Evolutionary conservation across 2,113 vertebrate species (phyloP).

Genomic region (Felis chaus): DNA sequence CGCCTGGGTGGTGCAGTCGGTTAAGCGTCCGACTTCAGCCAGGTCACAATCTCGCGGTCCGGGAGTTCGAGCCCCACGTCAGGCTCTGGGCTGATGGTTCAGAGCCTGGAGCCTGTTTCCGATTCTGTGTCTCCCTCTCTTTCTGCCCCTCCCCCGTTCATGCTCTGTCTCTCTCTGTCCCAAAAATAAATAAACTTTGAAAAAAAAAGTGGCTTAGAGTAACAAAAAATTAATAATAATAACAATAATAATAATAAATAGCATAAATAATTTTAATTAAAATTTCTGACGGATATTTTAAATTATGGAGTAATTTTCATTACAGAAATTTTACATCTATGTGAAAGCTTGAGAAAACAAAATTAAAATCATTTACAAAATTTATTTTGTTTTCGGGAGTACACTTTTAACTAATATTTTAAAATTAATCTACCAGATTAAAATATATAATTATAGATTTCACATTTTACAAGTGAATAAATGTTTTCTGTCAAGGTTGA

Average conservation of each 20-base stretch:
- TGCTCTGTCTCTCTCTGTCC: no score
- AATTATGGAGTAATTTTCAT: neutral
- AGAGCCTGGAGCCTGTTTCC: no score
- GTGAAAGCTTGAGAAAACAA: neutral
- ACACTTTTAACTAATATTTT: neutral
- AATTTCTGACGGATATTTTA: neutral
- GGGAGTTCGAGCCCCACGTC: no score
- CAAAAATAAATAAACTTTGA: no score
- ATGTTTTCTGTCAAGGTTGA: neutral
- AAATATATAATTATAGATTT: conserved; percentile 22
- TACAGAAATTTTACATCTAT: neutral
- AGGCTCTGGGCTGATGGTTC: no score
- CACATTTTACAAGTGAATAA: neutral
- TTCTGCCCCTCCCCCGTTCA: no score
- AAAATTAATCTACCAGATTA: conserved; percentile 1
- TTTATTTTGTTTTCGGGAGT: neutral
- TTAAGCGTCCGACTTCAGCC: no score
- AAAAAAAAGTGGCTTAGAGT: neutral
- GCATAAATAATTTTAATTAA: neutral
- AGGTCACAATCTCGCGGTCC: no score
- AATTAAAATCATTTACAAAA: neutral
- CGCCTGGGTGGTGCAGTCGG: no score
- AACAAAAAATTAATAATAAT: neutral
- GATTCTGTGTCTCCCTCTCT: no score
- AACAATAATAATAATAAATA: neutral